Evolutionary conservation across 2,113 vertebrate species (phyloP).

Genomic region (Pterocles orientalis): DNA sequence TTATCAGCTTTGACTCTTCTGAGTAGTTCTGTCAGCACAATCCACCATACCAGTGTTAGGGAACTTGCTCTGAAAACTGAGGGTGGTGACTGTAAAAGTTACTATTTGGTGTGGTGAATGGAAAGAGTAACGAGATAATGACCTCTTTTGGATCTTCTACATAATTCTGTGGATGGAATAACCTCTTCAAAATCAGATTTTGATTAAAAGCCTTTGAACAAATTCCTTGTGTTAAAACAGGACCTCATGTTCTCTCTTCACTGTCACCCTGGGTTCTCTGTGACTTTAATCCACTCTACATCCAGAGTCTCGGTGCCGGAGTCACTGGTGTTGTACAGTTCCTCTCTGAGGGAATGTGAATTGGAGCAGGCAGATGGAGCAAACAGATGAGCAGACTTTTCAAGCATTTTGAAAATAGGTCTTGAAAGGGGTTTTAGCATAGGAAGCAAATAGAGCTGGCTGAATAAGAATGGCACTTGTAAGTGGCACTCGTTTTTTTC

Average conservation of each 20-base stretch:
- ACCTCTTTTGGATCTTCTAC: not conserved
- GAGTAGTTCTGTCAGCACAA: not conserved
- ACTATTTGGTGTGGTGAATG: not conserved
- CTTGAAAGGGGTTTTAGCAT: conserved; percentile 14
- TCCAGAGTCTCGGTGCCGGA: not conserved
- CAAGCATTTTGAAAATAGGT: conserved; percentile 32
- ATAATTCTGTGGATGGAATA: not conserved
- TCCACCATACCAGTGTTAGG: not conserved
- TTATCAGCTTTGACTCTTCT: not conserved
- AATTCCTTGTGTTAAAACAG: not conserved
- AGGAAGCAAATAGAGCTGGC: not conserved
- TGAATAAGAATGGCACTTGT: not conserved
- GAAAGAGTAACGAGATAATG: not conserved
- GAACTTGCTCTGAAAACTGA: not conserved
- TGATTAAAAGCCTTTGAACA: not conserved
- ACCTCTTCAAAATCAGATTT: not conserved
- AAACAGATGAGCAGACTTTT: conserved; percentile 33
- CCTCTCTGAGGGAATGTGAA: conserved; percentile 5
- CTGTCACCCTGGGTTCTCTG: not conserved
- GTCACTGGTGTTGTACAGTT: not conserved
- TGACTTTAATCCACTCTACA: not conserved
- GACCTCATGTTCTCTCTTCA: not conserved
- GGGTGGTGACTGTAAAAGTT: not conserved
- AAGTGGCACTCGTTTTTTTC: not conserved
- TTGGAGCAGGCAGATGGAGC: conserved; percentile 55